Percentiles rank a stretch among this genome's conserved stretches.
Conservation (phyloP, 2,888 invertebrate species). For the Sesamia inferens region DNA sequence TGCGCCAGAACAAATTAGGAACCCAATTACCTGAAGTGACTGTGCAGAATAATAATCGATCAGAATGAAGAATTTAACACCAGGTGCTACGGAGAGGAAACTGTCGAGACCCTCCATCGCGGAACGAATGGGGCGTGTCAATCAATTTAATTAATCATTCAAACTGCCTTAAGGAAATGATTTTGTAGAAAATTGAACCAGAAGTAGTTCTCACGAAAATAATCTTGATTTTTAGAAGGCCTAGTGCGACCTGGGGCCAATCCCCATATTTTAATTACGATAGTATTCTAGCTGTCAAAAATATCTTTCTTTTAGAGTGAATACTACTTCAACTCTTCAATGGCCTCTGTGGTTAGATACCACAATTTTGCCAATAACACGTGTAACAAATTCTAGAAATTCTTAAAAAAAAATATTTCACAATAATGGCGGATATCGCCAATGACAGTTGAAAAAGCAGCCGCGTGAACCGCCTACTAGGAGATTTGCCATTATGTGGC, state of each 20-base stretch:
- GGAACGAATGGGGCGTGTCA: slow-evolving; percentile 85
- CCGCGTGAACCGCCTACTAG: too few relatives aligned
- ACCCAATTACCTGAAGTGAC: slow-evolving; percentile 87
- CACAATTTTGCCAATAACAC: too few relatives aligned
- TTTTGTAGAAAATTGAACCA: slow-evolving; percentile 61
- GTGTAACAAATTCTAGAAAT: too few relatives aligned
- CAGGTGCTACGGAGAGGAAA: slow-evolving; percentile 82
- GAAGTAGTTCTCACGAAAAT: slow-evolving; percentile 49
- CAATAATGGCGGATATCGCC: too few relatives aligned
- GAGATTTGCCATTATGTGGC: too few relatives aligned
- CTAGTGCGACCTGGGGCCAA: not conserved
- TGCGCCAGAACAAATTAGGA: slow-evolving; percentile 79
- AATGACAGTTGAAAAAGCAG: too few relatives aligned
- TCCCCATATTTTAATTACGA: not conserved
- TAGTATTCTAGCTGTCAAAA: not conserved
- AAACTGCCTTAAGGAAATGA: slow-evolving; percentile 75
- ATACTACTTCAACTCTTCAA: too few relatives aligned
- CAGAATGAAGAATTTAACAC: slow-evolving; percentile 76
- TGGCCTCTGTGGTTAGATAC: too few relatives aligned
- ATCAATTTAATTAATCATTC: slow-evolving; percentile 88
- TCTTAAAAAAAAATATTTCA: too few relatives aligned
- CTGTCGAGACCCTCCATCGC: slow-evolving; percentile 81
- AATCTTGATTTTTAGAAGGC: not conserved
- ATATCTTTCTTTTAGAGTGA: too few relatives aligned
- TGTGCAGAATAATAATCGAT: slow-evolving; percentile 84